Evolutionary conservation across 2,888 invertebrate species (phyloP).

Genomic region (Anticlea derivata): DNA sequence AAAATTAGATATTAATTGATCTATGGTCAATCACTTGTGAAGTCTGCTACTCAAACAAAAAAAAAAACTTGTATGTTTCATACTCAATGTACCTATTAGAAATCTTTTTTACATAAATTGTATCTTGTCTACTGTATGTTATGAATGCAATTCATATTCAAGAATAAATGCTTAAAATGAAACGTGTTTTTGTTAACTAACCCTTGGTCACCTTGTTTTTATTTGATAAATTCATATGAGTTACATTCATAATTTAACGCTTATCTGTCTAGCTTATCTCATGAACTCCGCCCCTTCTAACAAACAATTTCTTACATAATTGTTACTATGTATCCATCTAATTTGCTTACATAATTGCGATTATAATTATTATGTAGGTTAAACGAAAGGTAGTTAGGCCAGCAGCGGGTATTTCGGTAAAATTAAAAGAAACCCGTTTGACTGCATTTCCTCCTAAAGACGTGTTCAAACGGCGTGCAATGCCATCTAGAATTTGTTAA

Average conservation of each 20-base stretch:
- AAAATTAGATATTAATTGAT: not conserved
- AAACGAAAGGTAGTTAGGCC: no score
- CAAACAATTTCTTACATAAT: slow-evolving; percentile 6
- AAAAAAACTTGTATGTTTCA: slow-evolving; percentile 1
- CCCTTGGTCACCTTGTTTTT: slow-evolving; percentile 37
- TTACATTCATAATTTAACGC: slow-evolving; percentile 74
- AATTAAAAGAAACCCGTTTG: no score
- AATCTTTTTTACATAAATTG: slow-evolving; percentile 23
- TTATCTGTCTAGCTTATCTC: slow-evolving; percentile 20
- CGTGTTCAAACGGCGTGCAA: no score
- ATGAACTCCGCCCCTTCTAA: slow-evolving; percentile 7
- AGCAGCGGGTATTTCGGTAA: no score
- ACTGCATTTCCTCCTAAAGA: no score
- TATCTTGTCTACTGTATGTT: slow-evolving; percentile 20
- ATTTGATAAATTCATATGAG: slow-evolving; percentile 67
- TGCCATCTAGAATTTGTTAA: no score
- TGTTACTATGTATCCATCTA: no score
- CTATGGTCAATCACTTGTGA: not conserved
- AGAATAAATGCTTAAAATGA: slow-evolving; percentile 71
- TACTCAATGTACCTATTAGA: slow-evolving; percentile 22
- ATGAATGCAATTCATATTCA: slow-evolving; percentile 82
- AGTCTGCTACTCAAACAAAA: slow-evolving; percentile 1
- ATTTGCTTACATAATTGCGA: slow-evolving; percentile 3
- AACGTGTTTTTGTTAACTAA: slow-evolving; percentile 60
- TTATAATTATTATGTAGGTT: no score